phyloP scores from a whole-genome alignment of 1,140 invertebrate species.

The Epicauta chinensis region DNA sequence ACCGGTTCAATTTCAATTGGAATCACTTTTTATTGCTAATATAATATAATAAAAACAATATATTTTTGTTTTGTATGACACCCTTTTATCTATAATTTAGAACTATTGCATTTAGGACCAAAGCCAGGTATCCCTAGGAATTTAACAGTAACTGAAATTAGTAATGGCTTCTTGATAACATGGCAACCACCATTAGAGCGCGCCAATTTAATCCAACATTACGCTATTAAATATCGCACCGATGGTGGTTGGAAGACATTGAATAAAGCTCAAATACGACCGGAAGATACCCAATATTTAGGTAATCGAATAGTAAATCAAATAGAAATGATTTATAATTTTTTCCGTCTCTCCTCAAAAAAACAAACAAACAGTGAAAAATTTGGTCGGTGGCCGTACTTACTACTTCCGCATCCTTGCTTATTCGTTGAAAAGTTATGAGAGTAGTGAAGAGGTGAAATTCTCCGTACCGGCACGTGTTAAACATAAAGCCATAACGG shows the following conservation, averaged over 20 bases:
- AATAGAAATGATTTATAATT: no score
- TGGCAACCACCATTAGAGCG: constrained; percentile 80
- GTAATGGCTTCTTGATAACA: constrained; percentile 79
- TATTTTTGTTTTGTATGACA: no score
- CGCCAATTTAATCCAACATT: constrained; percentile 76
- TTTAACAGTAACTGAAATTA: constrained; percentile 77
- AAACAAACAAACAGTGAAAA: constrained; percentile 82
- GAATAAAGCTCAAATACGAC: constrained; percentile 78
- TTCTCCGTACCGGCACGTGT: constrained; percentile 81
- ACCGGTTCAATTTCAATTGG: no score
- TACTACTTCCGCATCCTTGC: constrained; percentile 87
- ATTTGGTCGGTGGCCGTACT: constrained; percentile 79
- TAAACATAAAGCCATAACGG: constrained; percentile 88
- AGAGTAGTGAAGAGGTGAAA: constrained; percentile 77
- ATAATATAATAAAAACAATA: no score
- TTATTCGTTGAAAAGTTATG: constrained; percentile 74
- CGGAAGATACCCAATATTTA: constrained; percentile 81
- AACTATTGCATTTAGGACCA: constrained; percentile 57
- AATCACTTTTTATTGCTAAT: no score
- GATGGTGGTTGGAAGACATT: constrained; percentile 81
- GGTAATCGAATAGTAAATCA: no score
- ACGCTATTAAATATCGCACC: constrained; percentile 84
- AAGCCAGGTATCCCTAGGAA: constrained; percentile 82
- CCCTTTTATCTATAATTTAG: constrained; percentile 10
- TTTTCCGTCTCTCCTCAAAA: no score